Conservation (phyloP, 1,140 invertebrate genomes). For the Frieseomelitta varia region DNA sequence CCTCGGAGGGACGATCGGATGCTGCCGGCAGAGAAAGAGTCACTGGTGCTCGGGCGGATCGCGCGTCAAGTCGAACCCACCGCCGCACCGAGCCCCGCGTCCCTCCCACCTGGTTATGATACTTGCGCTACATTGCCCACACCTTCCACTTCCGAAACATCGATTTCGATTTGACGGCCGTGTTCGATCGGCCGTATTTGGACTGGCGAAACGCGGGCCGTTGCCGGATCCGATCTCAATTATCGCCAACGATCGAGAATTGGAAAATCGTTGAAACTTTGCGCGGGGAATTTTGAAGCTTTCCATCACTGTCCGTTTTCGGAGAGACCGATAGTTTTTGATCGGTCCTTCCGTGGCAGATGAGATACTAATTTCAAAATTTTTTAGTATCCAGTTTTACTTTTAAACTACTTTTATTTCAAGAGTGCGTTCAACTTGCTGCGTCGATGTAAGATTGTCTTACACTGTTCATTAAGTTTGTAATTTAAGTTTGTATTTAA, state of each 20-base stretch:
- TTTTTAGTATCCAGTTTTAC: too few relatives aligned
- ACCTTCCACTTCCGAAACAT: constrained; percentile 57
- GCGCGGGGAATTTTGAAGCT: not conserved
- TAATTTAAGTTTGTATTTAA: too few relatives aligned
- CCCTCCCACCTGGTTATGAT: constrained; percentile 55
- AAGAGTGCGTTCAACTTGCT: too few relatives aligned
- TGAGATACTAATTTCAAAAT: too few relatives aligned
- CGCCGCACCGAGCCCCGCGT: constrained; percentile 47
- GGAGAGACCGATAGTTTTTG: too few relatives aligned
- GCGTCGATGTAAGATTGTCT: too few relatives aligned
- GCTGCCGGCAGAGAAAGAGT: constrained; percentile 76
- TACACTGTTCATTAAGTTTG: too few relatives aligned
- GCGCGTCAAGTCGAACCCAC: constrained; percentile 72
- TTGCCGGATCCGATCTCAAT: not conserved
- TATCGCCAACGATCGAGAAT: not conserved
- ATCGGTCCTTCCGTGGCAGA: too few relatives aligned
- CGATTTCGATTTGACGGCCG: constrained; percentile 4
- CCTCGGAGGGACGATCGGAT: constrained; percentile 69
- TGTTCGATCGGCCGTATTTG: not conserved
- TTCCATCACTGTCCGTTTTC: not conserved
- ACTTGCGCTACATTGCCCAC: constrained; percentile 50
- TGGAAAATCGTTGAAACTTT: not conserved
- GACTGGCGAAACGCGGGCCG: not conserved
- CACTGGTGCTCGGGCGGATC: constrained; percentile 75
- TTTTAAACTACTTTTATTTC: too few relatives aligned